These are phyloP conservation scores for Emydoidea blandingii DNA, from an alignment of 2,797 vertebrate genomes.

Conservation along the genomic window DNA sequence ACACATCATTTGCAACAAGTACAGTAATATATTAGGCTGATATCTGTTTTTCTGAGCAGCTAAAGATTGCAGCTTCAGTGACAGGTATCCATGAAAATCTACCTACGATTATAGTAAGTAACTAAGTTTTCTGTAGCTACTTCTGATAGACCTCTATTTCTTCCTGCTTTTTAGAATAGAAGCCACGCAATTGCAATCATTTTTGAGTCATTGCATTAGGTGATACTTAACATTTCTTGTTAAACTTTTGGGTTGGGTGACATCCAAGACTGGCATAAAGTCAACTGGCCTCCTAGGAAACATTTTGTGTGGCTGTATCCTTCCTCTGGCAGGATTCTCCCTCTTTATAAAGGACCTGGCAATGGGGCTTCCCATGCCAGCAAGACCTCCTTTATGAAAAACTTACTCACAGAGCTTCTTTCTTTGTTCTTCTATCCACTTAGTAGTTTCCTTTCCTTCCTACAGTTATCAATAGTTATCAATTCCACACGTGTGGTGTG, in stretches of 20 bases:
- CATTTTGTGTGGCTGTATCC: not conserved
- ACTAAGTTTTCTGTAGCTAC: not conserved
- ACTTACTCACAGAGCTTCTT: not conserved
- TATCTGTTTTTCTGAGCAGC: slow-evolving; percentile 28
- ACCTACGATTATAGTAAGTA: not conserved
- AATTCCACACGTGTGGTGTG: rapidly evolving
- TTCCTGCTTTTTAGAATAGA: not conserved
- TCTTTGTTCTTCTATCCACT: not conserved
- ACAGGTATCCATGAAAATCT: not conserved
- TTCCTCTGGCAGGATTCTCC: not conserved
- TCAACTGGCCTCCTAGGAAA: not conserved
- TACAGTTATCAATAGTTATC: not conserved
- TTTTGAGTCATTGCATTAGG: slow-evolving; percentile 28
- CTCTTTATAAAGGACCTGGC: not conserved
- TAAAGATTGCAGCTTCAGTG: not conserved
- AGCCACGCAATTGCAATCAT: slow-evolving; percentile 29
- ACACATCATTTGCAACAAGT: not conserved
- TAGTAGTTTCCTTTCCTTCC: not conserved
- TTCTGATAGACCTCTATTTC: slow-evolving; percentile 32
- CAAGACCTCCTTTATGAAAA: not conserved
- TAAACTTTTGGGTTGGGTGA: slow-evolving; percentile 20
- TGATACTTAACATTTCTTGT: slow-evolving; percentile 53
- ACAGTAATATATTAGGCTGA: not conserved
- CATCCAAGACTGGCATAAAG: not conserved
- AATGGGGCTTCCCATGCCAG: not conserved